Percentiles rank a stretch among this genome's conserved stretches.
phyloP scores from a whole-genome alignment of 2,113 vertebrate species.

The Epinephelus cyanopodus region DNA sequence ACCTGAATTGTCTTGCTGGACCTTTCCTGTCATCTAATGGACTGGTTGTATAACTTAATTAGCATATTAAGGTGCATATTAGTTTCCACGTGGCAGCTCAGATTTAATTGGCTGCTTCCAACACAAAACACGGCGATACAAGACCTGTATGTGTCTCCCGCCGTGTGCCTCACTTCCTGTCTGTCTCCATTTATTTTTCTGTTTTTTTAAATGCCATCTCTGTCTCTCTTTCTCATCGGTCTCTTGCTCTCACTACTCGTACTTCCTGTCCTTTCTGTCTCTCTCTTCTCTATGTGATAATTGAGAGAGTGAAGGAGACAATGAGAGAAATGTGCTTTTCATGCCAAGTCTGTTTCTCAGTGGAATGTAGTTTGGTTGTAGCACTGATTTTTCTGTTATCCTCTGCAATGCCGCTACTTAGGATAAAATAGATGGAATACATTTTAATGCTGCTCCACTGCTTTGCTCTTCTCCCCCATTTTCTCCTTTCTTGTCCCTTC shows the following conservation, averaged over 20 bases:
- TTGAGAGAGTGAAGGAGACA: background rate
- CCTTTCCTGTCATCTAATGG: constrained; percentile 40
- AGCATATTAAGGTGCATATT: constrained; percentile 42
- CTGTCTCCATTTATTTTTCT: background rate
- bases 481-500: constrained; percentile 11
- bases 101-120: constrained; percentile 49
- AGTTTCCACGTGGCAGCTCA: constrained; percentile 30
- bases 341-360: constrained; percentile 55
- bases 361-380: constrained; percentile 59
- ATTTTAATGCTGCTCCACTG: constrained; percentile 55
- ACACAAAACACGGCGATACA: constrained; percentile 18
- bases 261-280: constrained; percentile 23
- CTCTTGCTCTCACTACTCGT: constrained; percentile 23
- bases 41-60: constrained; percentile 35
- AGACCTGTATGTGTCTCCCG: constrained; percentile 20
- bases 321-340: constrained; percentile 21
- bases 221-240: background rate
- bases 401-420: constrained; percentile 53
- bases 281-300: background rate
- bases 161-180: constrained; percentile 19
- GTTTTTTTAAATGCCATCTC: background rate
- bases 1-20: constrained; percentile 3
- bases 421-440: constrained; percentile 61
- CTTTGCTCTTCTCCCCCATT: constrained; percentile 29
- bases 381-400: constrained; percentile 58